Percentiles rank a stretch among this genome's conserved stretches.
Evolutionary conservation across 92 coral and sea anemone genomes (phyloP).

Genomic region (Palythoa grandis): DNA sequence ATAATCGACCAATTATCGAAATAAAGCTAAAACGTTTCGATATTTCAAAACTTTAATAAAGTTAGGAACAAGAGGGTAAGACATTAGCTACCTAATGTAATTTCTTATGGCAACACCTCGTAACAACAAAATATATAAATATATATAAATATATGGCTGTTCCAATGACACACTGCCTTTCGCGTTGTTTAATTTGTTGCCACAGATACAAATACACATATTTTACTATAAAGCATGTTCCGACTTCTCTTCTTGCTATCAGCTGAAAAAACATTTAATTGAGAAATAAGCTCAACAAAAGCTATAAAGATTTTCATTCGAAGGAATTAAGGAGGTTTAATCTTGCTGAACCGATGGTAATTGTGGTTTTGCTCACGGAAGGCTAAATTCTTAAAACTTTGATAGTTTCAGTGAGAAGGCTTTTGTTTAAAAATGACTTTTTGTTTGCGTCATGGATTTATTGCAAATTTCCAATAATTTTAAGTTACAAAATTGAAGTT

Average conservation of each 20-base stretch:
- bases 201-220: not conserved
- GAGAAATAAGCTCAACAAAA: not conserved
- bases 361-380: constrained; percentile 39
- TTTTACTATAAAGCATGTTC: not conserved
- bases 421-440: not conserved
- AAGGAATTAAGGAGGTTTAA: not conserved
- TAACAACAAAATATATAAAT: not conserved
- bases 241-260: not conserved
- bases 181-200: not conserved
- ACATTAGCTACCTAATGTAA: not conserved
- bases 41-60: not conserved
- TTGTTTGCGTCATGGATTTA: constrained; percentile 4
- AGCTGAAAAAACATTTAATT: not conserved
- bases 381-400: not conserved
- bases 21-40: not conserved
- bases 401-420: constrained; percentile 1
- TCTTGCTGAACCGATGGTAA: not conserved
- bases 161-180: not conserved
- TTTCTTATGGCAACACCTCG: not conserved
- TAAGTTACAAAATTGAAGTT: not conserved
- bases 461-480: not conserved
- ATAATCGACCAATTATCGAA: constrained; percentile 36
- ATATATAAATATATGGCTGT: not conserved
- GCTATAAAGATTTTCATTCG: not conserved
- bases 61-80: not conserved